phyloP scores from a whole-genome alignment of 1,140 invertebrate genomes.

The Euborellia annulipes region DNA sequence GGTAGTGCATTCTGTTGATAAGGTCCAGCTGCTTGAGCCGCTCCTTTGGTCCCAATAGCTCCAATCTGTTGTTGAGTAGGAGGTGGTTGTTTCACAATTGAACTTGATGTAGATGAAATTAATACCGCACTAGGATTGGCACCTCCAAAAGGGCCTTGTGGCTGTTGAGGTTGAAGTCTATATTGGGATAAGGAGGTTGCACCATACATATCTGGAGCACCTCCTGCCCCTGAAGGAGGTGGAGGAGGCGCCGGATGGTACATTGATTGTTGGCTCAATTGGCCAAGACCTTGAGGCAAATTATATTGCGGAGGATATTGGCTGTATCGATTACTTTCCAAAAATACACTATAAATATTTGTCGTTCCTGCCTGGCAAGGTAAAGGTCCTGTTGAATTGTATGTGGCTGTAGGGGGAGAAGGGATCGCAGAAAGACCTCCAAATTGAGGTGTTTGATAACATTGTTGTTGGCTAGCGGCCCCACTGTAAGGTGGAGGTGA shows the following conservation, averaged over 20 bases:
- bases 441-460: slow-evolving; percentile 35
- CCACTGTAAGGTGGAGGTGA: slow-evolving; percentile 32
- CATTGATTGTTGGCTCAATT: slow-evolving; percentile 47
- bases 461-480: slow-evolving; percentile 26
- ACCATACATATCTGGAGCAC: slow-evolving; percentile 64
- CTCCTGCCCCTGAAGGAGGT: slow-evolving; percentile 31
- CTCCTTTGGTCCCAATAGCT: slow-evolving; percentile 54
- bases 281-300: slow-evolving; percentile 26
- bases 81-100: slow-evolving; percentile 47
- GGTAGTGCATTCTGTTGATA: slow-evolving; percentile 23
- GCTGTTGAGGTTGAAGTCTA: slow-evolving; percentile 37
- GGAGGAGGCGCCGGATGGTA: slow-evolving; percentile 40
- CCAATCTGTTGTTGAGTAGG: slow-evolving; percentile 66
- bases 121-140: slow-evolving; percentile 75
- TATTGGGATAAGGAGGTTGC: slow-evolving; percentile 53
- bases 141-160: slow-evolving; percentile 49
- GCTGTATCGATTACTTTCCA: slow-evolving; percentile 44
- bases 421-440: slow-evolving; percentile 63
- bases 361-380: slow-evolving; percentile 48
- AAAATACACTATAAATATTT: slow-evolving; percentile 49
- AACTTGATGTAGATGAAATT: slow-evolving; percentile 73
- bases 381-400: slow-evolving; percentile 55
- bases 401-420: slow-evolving; percentile 60
- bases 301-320: slow-evolving; percentile 45
- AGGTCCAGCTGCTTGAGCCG: slow-evolving; percentile 30